Conservation (phyloP, 1,140 invertebrate genomes). For the Steinernema khuongi region DNA sequence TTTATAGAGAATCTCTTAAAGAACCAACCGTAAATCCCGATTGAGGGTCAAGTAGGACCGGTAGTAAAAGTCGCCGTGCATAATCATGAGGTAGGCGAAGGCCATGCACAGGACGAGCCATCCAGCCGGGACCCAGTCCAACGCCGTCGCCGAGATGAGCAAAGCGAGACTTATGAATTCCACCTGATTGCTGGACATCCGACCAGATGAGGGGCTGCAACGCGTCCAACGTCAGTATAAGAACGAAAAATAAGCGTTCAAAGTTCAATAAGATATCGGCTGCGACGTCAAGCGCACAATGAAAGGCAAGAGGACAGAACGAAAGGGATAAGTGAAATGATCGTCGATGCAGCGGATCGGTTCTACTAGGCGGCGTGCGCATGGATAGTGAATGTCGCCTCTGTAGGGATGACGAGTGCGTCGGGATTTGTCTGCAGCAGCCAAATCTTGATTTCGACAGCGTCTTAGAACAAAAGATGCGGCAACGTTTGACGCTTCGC, state of each 20-base stretch:
- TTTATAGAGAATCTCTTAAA: not conserved
- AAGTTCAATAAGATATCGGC: not conserved
- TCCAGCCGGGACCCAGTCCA: not conserved
- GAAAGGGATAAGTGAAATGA: not conserved
- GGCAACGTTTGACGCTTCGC: not conserved
- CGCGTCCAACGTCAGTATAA: not conserved
- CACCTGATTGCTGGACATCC: not conserved
- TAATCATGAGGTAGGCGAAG: constrained; percentile 24
- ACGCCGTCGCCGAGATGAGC: not conserved
- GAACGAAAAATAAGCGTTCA: not conserved
- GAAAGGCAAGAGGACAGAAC: not conserved
- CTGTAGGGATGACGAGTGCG: not conserved
- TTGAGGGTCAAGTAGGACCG: constrained; percentile 54
- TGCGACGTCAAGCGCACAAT: not conserved
- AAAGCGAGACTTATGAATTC: not conserved
- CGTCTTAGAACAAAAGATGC: not conserved
- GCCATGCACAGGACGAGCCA: not conserved
- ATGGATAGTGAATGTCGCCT: not conserved
- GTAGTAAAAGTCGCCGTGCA: constrained; percentile 54
- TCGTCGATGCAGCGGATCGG: not conserved
- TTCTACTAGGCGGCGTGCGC: not conserved
- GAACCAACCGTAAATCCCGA: constrained; percentile 48
- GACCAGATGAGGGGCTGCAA: not conserved
- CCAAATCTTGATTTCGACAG: not conserved
- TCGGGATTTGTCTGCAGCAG: not conserved